These are phyloP conservation scores for Druon quercuslanigerum DNA, from an alignment of 1,140 invertebrate genomes.

Conservation along the genomic window DNA sequence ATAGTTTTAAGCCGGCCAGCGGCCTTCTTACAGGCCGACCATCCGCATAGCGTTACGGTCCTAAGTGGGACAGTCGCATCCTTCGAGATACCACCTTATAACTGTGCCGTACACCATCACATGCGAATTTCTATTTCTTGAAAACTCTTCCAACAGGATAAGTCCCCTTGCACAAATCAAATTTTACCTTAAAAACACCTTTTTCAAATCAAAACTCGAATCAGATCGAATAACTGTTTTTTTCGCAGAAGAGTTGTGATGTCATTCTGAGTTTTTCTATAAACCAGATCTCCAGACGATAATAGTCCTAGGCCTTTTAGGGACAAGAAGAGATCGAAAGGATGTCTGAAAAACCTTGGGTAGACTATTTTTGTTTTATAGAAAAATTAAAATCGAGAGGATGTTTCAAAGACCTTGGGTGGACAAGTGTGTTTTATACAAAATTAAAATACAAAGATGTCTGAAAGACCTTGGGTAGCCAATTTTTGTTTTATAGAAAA, in stretches of 20 bases:
- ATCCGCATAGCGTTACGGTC: constrained; percentile 62
- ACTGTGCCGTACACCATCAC: constrained; percentile 58
- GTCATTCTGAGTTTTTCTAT: background rate
- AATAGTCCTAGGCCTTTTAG: no score
- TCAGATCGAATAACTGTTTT: no score
- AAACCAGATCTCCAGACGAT: background rate
- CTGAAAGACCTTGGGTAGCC: no score
- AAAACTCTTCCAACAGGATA: constrained; percentile 46
- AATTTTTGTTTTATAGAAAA: no score
- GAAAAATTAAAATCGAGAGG: no score
- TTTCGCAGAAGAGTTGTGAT: background rate
- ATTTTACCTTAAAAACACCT: constrained; percentile 37
- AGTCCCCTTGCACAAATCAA: constrained; percentile 32
- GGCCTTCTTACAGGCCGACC: constrained; percentile 59
- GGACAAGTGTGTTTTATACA: no score
- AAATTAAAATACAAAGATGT: no score
- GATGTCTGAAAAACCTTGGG: no score
- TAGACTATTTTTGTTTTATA: no score
- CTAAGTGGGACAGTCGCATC: constrained; percentile 72
- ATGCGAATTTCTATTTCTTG: constrained; percentile 72
- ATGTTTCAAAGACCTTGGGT: no score
- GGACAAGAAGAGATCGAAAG: no score
- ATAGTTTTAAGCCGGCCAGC: constrained; percentile 61
- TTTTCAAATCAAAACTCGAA: no score
- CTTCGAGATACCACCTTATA: constrained; percentile 66